These are phyloP conservation scores for Pithys albifrons DNA, from an alignment of 2,113 vertebrate genomes.

Conservation along the genomic window DNA sequence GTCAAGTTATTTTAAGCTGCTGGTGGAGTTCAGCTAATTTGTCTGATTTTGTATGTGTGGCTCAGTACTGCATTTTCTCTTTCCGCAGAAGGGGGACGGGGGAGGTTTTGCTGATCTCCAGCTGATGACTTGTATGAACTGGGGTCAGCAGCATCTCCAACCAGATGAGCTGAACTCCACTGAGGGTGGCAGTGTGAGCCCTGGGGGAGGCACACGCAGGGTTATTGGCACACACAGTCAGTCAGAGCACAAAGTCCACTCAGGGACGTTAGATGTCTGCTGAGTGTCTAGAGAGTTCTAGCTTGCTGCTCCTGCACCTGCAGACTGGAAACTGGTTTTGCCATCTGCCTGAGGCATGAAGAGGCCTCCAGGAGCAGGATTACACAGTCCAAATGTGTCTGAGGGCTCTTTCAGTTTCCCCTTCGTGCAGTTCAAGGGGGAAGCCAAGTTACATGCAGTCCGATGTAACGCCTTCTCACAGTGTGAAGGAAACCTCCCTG, in stretches of 20 bases:
- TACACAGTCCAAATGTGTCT: not conserved
- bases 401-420: not conserved
- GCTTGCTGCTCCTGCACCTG: not conserved
- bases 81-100: not conserved
- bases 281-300: not conserved
- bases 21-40: not conserved
- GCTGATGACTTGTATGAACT: not conserved
- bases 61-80: not conserved
- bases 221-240: not conserved
- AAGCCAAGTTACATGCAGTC: not conserved
- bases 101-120: not conserved
- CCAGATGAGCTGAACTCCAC: not conserved
- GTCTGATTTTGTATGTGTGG: not conserved
- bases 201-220: fast-evolving
- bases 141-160: not conserved
- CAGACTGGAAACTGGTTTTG: not conserved
- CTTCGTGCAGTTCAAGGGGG: fast-evolving
- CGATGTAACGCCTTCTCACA: not conserved
- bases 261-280: not conserved
- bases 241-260: not conserved
- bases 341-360: not conserved
- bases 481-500: not conserved
- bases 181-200: not conserved
- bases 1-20: not conserved
- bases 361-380: not conserved